phyloP scores from a whole-genome alignment of 2,113 vertebrate genomes.

The Passer domesticus region DNA sequence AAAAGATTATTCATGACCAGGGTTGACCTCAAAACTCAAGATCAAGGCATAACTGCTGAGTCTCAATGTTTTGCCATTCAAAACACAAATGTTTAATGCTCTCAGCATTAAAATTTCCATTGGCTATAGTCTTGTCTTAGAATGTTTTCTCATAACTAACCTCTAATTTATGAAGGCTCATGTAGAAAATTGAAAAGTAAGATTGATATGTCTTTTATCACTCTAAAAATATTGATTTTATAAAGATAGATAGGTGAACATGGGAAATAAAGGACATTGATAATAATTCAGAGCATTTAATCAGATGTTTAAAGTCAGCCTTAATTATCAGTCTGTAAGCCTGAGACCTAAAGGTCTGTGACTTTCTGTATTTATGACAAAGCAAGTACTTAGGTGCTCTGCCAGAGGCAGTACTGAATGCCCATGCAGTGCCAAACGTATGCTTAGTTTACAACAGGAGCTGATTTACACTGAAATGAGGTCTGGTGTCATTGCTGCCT shows the following conservation, averaged over 20 bases:
- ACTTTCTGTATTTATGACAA: not conserved
- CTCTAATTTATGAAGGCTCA: not conserved
- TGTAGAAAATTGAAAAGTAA: not conserved
- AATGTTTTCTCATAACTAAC: not conserved
- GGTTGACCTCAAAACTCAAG: not conserved
- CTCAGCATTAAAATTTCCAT: not conserved
- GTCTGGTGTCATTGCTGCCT: not conserved
- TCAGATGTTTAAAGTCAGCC: not conserved
- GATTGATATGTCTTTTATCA: not conserved
- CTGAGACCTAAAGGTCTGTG: not conserved
- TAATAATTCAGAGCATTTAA: not conserved
- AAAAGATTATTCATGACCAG: not conserved
- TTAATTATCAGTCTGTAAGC: not conserved
- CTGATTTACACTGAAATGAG: not conserved
- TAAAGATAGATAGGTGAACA: not conserved
- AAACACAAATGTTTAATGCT: constrained; percentile 22
- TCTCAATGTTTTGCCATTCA: not conserved
- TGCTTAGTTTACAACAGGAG: not conserved
- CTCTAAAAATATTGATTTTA: not conserved
- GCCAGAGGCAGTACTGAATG: not conserved
- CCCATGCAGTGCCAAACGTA: not conserved
- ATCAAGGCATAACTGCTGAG: constrained; percentile 8
- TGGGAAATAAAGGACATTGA: not conserved
- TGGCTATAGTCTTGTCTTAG: not conserved
- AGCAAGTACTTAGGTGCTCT: not conserved